phyloP scores from a whole-genome alignment of 2,113 vertebrate genomes.

The Leptobrachium ailaonicum region DNA sequence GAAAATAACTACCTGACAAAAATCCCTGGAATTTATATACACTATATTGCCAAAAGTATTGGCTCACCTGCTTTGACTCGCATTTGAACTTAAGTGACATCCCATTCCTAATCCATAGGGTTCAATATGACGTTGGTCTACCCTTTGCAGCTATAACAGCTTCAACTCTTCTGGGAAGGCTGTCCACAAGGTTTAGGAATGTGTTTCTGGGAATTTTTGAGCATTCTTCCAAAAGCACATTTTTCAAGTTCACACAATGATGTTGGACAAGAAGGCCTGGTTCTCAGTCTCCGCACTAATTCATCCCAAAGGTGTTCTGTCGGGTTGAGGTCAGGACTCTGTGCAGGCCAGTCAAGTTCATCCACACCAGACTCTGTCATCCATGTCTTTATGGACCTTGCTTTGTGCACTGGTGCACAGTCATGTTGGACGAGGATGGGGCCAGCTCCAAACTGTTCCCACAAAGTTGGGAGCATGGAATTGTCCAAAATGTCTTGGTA shows the following conservation, averaged over 20 bases:
- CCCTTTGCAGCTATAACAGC: too few species aligned
- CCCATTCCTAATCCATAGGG: too few species aligned
- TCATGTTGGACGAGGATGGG: not conserved
- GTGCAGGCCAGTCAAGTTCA: not conserved
- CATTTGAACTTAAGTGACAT: too few species aligned
- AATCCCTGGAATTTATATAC: not conserved
- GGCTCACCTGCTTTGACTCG: too few species aligned
- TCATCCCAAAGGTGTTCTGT: too few species aligned
- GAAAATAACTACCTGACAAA: not conserved
- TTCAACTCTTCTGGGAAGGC: too few species aligned
- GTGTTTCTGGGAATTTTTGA: too few species aligned
- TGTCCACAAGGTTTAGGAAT: too few species aligned
- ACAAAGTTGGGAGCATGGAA: not conserved
- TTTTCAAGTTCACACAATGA: not conserved
- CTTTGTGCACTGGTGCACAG: constrained; percentile 2
- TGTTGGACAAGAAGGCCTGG: not conserved
- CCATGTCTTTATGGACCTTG: not conserved
- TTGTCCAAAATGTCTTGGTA: not conserved
- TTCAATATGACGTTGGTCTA: too few species aligned
- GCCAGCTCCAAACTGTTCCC: not conserved
- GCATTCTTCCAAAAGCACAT: not conserved
- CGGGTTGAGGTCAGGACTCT: not conserved
- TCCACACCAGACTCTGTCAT: not conserved
- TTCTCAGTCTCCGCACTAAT: too few species aligned
- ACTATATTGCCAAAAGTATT: too few species aligned